phyloP scores from a whole-genome alignment of 2,888 invertebrate species.

The Drosophila pseudotakahashii region DNA sequence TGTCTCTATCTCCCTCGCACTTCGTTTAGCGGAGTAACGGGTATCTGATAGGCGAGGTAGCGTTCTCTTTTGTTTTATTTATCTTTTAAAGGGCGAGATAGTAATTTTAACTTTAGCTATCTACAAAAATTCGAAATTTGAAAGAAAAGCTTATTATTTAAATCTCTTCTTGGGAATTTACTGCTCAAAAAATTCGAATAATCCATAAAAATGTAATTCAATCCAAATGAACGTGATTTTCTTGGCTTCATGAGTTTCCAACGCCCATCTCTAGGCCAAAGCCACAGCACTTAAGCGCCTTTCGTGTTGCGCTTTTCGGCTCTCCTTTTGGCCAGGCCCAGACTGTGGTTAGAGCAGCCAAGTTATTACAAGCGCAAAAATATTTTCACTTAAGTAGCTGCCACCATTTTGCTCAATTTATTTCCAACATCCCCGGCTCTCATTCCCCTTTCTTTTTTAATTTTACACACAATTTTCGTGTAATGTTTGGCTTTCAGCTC shows the following conservation, averaged over 20 bases:
- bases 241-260: not conserved
- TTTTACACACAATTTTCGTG: slow-evolving; percentile 57
- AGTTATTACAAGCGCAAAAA: slow-evolving; percentile 77
- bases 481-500: slow-evolving; percentile 47
- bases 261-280: slow-evolving; percentile 41
- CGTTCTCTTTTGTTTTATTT: too few species aligned
- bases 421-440: slow-evolving; percentile 59
- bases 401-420: slow-evolving; percentile 78
- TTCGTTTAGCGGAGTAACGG: too few species aligned
- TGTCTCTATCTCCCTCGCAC: too few species aligned
- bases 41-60: too few species aligned
- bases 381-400: slow-evolving; percentile 80
- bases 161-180: too few species aligned
- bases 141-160: too few species aligned
- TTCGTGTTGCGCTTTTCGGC: slow-evolving; percentile 61
- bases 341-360: slow-evolving; percentile 53
- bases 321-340: slow-evolving; percentile 16
- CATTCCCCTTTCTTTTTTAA: slow-evolving; percentile 53
- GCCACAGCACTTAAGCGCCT: slow-evolving; percentile 65
- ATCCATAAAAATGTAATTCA: too few species aligned
- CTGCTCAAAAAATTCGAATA: too few species aligned
- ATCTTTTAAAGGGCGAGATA: too few species aligned
- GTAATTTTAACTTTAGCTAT: too few species aligned
- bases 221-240: not conserved
- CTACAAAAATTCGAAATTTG: too few species aligned